Base-by-base conservation (phyloP, 2,113 vertebrate genomes). In the Athene cunicularia region DNA sequence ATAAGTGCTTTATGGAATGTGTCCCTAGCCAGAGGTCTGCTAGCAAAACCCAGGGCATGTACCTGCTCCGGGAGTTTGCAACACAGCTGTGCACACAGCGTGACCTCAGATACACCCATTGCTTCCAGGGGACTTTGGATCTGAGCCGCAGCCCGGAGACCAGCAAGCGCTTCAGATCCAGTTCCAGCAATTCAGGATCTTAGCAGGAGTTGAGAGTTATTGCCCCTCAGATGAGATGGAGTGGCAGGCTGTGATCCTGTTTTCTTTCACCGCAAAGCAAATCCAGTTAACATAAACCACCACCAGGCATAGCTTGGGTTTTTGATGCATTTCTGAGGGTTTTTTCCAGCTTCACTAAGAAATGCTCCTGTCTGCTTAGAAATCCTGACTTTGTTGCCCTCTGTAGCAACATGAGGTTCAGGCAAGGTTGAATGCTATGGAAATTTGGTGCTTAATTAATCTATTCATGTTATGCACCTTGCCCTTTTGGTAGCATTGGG, bases 381-480 rank as follows among this genome's bases (percentile, higher is more conserved):
- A 80, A 85, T 80, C 39, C n/a, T 80, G 73, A 76, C 43, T 83
- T 80, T 55, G 19, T 86, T 90, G 73, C 53, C 66, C 86, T 86
- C 88, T 56, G 50, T 59, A 92, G 56, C 45, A 80, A 50, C 52
- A 11, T 41, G 35, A 58, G 49, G 45, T 85, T 89, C 80, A 41
- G 58, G 39, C 35, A 60, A 73, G 50, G 70, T 72, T 82, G 91
- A 91, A 72, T 60, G 22, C 49, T 82, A 22, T 81, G 87, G 81
- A 94, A 93, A 85, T 92, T 70, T 93, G 84, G 45, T 79, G 68
- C 45, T 87, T 94, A 94, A 91, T 95, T 91, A 75, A 85, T 92
- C 73, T 68, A 13, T 74, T 88, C 15, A 2, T 76, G 58, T 66
- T 80, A 58, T 72, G 68, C 58, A 92, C 64, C 52, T 76, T 92